Evolutionary conservation across 2,888 invertebrate species (phyloP).

Genomic region (Pterostichus madidus): DNA sequence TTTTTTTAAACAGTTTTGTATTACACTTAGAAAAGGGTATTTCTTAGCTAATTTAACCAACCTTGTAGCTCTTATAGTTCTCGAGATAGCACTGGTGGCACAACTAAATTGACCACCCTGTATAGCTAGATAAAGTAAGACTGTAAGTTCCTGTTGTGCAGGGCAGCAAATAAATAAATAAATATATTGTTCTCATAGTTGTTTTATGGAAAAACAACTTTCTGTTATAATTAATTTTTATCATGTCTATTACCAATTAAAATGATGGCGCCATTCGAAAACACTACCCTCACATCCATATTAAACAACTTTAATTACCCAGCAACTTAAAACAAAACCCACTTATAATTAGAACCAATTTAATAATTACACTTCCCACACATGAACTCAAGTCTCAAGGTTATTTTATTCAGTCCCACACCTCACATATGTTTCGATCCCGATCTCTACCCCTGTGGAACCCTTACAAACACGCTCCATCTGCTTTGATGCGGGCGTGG

Average conservation of each 20-base stretch:
- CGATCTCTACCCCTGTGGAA: too few species aligned
- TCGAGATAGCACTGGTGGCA: too few species aligned
- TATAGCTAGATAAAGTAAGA: too few species aligned
- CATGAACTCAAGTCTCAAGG: constrained; percentile 4
- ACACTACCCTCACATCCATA: constrained; percentile 4
- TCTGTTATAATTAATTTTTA: not conserved
- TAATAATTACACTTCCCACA: constrained; percentile 1
- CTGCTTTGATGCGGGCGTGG: constrained; percentile 17
- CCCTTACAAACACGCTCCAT: not conserved
- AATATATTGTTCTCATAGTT: too few species aligned
- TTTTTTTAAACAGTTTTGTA: too few species aligned
- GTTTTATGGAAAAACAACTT: too few species aligned
- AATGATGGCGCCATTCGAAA: not conserved
- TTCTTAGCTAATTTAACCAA: too few species aligned
- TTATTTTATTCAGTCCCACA: not conserved
- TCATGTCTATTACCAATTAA: not conserved
- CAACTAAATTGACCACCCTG: too few species aligned
- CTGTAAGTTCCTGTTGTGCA: too few species aligned
- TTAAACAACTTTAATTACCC: constrained; percentile 1
- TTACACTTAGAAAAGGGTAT: too few species aligned
- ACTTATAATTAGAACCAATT: constrained; percentile 7
- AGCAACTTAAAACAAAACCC: not conserved
- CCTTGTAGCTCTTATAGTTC: too few species aligned
- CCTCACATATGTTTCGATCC: constrained; percentile 16
- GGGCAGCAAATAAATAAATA: too few species aligned